Percentiles rank a stretch among this genome's conserved stretches.
Evolutionary conservation across 1,140 invertebrate genomes (phyloP).

Genomic region (Eriocheir sinensis): DNA sequence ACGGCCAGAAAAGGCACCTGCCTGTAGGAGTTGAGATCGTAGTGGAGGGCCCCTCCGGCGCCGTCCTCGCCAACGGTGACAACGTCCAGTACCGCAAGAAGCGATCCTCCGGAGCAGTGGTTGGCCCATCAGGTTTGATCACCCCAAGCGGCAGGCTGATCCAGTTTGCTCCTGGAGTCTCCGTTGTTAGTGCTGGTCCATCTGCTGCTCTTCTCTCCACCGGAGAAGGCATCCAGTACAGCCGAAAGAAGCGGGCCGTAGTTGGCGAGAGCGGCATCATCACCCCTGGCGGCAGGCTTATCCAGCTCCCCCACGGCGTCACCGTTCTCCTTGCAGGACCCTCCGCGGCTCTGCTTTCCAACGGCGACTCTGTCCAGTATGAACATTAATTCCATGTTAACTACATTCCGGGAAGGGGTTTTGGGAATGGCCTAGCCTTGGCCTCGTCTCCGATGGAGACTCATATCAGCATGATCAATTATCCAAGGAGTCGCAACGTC

Average conservation of each 20-base stretch:
- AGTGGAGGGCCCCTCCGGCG: too few species aligned
- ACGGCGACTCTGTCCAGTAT: background rate
- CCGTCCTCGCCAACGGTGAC: too few species aligned
- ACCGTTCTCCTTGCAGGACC: background rate
- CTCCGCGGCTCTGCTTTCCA: conserved; percentile 23
- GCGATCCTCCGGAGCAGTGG: background rate
- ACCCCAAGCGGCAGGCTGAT: background rate
- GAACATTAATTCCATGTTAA: too few species aligned
- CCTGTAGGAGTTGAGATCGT: too few species aligned
- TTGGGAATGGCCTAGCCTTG: too few species aligned
- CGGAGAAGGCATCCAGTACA: conserved; percentile 29
- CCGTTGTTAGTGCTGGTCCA: background rate
- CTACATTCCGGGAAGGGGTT: too few species aligned
- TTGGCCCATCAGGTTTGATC: conserved; percentile 28
- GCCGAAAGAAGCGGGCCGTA: background rate
- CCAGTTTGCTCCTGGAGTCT: conserved; percentile 12
- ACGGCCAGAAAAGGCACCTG: background rate
- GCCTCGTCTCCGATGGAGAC: too few species aligned
- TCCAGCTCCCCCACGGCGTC: conserved; percentile 12
- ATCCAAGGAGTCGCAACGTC: too few species aligned
- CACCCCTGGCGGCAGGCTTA: background rate
- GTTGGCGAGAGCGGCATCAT: background rate
- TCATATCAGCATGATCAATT: too few species aligned
- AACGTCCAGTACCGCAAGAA: conserved; percentile 12
- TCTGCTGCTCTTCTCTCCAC: conserved; percentile 26